phyloP scores from a whole-genome alignment of 1,140 invertebrate species.

The Epicauta chinensis region DNA sequence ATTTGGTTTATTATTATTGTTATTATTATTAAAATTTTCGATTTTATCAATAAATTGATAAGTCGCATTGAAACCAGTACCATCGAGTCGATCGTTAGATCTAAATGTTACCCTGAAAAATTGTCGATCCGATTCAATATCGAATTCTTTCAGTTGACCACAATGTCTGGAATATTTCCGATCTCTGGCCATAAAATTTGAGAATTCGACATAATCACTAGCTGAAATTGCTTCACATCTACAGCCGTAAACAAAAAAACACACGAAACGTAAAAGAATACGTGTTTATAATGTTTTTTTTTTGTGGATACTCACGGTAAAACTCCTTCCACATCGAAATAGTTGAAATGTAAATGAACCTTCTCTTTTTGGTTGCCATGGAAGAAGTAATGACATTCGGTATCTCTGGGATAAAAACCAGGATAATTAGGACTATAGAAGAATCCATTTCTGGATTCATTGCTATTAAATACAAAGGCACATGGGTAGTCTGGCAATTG shows the following conservation, averaged over 20 bases:
- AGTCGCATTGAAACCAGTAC: conserved; percentile 85
- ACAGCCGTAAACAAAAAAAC: conserved; percentile 30
- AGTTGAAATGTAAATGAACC: conserved; percentile 79
- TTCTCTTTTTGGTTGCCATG: conserved; percentile 74
- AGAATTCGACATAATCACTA: conserved; percentile 92
- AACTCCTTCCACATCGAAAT: conserved; percentile 89
- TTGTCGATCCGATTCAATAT: conserved; percentile 79
- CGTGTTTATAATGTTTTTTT: no score
- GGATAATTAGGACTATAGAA: conserved; percentile 91
- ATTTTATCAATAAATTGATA: conserved; percentile 64
- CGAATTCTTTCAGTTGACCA: conserved; percentile 71
- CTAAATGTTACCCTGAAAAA: conserved; percentile 93
- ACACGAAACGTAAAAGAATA: no score
- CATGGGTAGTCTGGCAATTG: conserved; percentile 71
- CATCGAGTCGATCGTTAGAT: conserved; percentile 89
- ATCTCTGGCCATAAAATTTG: conserved; percentile 83
- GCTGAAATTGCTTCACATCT: conserved; percentile 82
- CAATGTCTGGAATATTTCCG: conserved; percentile 81
- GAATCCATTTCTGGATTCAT: conserved; percentile 67
- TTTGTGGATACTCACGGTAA: conserved; percentile 67
- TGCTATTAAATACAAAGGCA: conserved; percentile 77
- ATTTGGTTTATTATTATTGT: neutral
- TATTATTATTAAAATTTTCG: conserved; percentile 24
- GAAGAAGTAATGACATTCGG: conserved; percentile 93
- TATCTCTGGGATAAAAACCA: conserved; percentile 84